Conservation (phyloP, 2,888 invertebrate species). For the Rhagonycha lutea region DNA sequence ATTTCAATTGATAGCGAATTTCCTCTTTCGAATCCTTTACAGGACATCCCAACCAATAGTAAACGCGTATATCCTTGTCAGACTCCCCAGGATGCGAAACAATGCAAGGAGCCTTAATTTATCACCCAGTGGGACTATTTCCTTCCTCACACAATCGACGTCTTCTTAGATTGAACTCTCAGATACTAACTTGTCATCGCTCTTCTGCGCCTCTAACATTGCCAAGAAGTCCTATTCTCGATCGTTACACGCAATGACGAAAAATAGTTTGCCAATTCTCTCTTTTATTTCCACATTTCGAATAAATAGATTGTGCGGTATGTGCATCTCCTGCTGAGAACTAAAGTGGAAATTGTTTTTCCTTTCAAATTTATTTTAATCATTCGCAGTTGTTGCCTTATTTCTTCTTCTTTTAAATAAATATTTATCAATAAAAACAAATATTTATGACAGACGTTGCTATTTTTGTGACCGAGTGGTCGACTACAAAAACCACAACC, state of each 20-base stretch:
- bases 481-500: neutral
- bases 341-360: neutral
- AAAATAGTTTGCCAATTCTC: constrained; percentile 7
- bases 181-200: constrained; percentile 49
- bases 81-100: constrained; percentile 52
- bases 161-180: constrained; percentile 52
- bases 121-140: constrained; percentile 54
- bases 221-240: neutral
- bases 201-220: constrained; percentile 39
- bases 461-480: neutral
- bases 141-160: constrained; percentile 53
- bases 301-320: neutral
- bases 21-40: constrained; percentile 48
- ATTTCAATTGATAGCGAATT: constrained; percentile 52
- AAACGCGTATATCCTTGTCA: constrained; percentile 53
- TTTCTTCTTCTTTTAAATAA: neutral
- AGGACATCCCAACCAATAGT: constrained; percentile 44
- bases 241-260: constrained; percentile 2
- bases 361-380: neutral
- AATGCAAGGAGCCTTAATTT: constrained; percentile 54
- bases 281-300: neutral
- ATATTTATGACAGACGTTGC: neutral
- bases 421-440: neutral
- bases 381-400: neutral
- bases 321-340: neutral